Evolutionary conservation across 2,888 invertebrate genomes (phyloP).

Genomic region (Cryptus armator): DNA sequence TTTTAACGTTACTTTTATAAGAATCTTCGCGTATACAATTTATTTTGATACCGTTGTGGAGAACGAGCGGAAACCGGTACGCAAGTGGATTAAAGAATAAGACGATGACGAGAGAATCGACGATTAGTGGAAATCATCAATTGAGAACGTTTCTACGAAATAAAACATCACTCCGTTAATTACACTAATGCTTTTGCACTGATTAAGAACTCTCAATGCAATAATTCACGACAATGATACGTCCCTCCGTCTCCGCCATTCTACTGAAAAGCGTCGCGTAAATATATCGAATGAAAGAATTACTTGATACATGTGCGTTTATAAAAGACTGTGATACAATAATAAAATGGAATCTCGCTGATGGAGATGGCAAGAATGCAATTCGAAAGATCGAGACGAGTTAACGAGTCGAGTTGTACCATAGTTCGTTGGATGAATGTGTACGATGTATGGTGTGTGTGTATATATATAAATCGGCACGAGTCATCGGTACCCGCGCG

Average conservation of each 20-base stretch:
- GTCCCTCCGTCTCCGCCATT: constrained; percentile 20
- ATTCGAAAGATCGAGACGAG: constrained; percentile 59
- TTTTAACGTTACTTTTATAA: too few relatives aligned
- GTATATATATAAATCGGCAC: constrained; percentile 75
- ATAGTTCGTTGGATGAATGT: background rate
- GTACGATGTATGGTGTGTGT: constrained; percentile 34
- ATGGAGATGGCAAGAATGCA: constrained; percentile 54
- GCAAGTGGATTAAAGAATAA: background rate
- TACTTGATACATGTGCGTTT: constrained; percentile 51
- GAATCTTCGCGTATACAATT: too few relatives aligned
- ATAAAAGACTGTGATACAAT: constrained; percentile 27
- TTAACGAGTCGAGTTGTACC: constrained; percentile 51
- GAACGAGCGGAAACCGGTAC: background rate
- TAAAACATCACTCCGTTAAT: constrained; percentile 50
- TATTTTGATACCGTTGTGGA: background rate
- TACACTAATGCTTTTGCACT: constrained; percentile 48
- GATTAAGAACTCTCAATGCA: constrained; percentile 64
- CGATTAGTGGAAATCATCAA: constrained; percentile 54
- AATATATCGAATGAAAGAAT: constrained; percentile 64
- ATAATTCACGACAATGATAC: constrained; percentile 60
- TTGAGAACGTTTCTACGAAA: constrained; percentile 60
- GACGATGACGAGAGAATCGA: constrained; percentile 3
- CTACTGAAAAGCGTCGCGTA: constrained; percentile 22
- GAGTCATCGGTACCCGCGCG: constrained; percentile 71
- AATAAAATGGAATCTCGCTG: constrained; percentile 55